A percentile compares a stretch with the other conserved stretches of the same genome.
Evolutionary conservation across 2,888 invertebrate genomes (phyloP).

Genomic region (Cactoblastis cactorum): DNA sequence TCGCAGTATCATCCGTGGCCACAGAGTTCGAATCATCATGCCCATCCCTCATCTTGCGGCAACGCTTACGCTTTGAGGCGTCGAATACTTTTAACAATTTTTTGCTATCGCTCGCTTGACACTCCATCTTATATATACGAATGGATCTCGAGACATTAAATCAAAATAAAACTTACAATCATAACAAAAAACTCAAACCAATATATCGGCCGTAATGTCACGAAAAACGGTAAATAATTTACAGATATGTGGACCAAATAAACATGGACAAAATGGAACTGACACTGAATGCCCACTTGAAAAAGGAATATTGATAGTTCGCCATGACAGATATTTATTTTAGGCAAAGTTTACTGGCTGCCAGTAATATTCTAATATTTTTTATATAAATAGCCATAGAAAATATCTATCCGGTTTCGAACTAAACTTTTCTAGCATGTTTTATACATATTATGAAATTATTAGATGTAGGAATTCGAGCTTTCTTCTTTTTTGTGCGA

Average conservation of each 20-base stretch:
- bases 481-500: no score
- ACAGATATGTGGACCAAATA: slow-evolving; percentile 48
- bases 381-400: no score
- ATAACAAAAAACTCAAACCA: slow-evolving; percentile 25
- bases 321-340: neutral
- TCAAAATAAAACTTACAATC: slow-evolving; percentile 33
- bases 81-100: slow-evolving; percentile 68
- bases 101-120: slow-evolving; percentile 65
- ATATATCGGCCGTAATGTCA: slow-evolving; percentile 6
- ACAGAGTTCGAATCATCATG: slow-evolving; percentile 50
- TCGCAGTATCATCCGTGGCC: slow-evolving; percentile 55
- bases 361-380: slow-evolving; percentile 33
- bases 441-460: no score
- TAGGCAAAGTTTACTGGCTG: slow-evolving; percentile 19
- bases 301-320: slow-evolving; percentile 42
- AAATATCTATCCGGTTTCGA: no score
- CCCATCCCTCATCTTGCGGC: slow-evolving; percentile 48
- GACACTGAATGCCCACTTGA: slow-evolving; percentile 46
- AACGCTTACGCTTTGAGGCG: slow-evolving; percentile 51
- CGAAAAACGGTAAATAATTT: slow-evolving; percentile 21
- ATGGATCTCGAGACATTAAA: slow-evolving; percentile 49
- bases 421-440: no score
- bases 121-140: slow-evolving; percentile 58
- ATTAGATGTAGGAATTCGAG: no score
- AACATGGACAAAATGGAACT: slow-evolving; percentile 39